phyloP scores from a whole-genome alignment of 2,797 vertebrate genomes.

The Pseudocheirus occidentalis region DNA sequence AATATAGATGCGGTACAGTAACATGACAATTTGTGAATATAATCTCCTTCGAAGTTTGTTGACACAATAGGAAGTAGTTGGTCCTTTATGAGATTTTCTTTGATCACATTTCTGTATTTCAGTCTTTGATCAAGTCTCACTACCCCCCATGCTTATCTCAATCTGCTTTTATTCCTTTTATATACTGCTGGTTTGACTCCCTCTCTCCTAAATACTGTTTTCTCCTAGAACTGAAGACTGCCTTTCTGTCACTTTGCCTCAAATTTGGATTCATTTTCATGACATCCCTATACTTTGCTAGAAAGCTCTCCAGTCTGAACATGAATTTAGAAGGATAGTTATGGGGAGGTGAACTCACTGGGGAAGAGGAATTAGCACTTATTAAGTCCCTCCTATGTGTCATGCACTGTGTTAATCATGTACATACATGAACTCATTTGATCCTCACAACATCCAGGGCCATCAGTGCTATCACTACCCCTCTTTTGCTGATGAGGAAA shows the following conservation, averaged over 20 bases:
- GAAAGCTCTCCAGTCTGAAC: not conserved
- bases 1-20: slow-evolving; percentile 15
- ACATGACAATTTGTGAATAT: slow-evolving; percentile 44
- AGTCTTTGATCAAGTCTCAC: slow-evolving; percentile 45
- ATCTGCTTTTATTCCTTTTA: slow-evolving; percentile 35
- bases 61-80: slow-evolving; percentile 35
- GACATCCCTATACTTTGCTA: not conserved
- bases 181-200: not conserved
- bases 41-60: not conserved
- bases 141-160: not conserved
- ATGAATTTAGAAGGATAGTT: not conserved
- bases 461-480: not conserved
- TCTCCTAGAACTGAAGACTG: slow-evolving; percentile 20
- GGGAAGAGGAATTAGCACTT: not conserved
- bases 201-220: slow-evolving; percentile 24
- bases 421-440: not conserved
- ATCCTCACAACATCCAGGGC: not conserved
- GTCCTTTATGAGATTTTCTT: slow-evolving; percentile 47
- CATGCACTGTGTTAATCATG: not conserved
- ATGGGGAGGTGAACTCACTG: not conserved
- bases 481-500: not conserved
- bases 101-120: slow-evolving; percentile 23
- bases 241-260: not conserved
- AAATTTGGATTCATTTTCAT: not conserved
- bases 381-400: not conserved